Evolutionary conservation across 2,888 invertebrate genomes (phyloP).

Genomic region (Diplazon laetatorius): DNA sequence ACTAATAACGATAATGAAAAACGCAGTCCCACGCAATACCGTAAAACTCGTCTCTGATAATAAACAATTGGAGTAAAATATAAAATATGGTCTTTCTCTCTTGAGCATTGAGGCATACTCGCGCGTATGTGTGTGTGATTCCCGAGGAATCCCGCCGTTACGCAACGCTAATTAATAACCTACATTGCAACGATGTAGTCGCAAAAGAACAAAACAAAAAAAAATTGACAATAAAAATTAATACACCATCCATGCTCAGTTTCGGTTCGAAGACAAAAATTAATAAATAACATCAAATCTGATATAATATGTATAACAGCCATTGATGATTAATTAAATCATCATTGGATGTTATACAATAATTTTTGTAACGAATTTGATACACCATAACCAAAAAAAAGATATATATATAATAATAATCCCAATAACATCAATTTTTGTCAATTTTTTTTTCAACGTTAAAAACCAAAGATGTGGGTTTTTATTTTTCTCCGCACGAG

Average conservation of each 20-base stretch:
- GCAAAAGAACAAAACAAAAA: no score
- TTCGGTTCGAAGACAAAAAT: background rate
- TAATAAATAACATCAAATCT: background rate
- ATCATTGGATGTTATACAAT: background rate
- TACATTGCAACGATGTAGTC: background rate
- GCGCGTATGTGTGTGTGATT: conserved; percentile 60
- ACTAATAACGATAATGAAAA: conserved; percentile 38
- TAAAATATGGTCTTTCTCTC: conserved; percentile 38
- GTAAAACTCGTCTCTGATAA: conserved; percentile 39
- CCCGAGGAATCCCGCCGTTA: conserved; percentile 46
- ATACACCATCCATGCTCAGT: background rate
- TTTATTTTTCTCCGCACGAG: background rate
- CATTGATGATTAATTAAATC: background rate
- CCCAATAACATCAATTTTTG: no score
- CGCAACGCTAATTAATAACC: conserved; percentile 45
- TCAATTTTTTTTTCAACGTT: conserved; percentile 2
- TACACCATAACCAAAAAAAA: background rate
- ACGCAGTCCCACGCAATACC: conserved; percentile 32
- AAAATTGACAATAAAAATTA: conserved; percentile 12
- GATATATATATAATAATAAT: no score
- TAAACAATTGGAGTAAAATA: conserved; percentile 28
- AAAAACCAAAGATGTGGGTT: no score
- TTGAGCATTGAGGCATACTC: conserved; percentile 55
- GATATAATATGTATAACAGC: background rate
- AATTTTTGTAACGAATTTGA: background rate